These are phyloP conservation scores for Temnothorax ravouxi DNA, from an alignment of 2,888 invertebrate genomes.

Conservation along the genomic window DNA sequence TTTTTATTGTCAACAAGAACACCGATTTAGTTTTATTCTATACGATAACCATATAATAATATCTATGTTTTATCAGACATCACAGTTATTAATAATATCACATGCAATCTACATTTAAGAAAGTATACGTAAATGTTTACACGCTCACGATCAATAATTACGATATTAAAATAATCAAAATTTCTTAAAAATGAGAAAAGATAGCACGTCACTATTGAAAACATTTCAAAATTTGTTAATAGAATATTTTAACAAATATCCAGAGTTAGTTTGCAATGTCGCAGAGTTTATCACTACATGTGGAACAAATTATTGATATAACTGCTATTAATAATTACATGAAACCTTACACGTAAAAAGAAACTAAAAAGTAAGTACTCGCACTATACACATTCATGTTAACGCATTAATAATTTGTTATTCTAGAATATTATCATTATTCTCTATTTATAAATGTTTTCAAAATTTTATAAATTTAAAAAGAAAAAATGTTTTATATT, in stretches of 20 bases:
- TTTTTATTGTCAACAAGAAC: conserved; percentile 19
- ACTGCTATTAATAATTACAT: background rate
- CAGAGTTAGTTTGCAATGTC: background rate
- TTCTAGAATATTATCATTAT: conserved; percentile 6
- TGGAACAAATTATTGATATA: conserved; percentile 15
- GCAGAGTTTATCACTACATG: conserved; percentile 10
- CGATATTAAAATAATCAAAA: background rate
- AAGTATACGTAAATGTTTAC: background rate
- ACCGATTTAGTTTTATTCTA: background rate
- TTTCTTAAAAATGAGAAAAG: background rate
- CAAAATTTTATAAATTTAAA: too few species aligned
- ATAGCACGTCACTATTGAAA: background rate
- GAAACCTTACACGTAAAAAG: background rate
- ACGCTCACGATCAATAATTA: background rate
- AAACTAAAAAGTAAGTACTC: background rate
- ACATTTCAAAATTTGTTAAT: background rate
- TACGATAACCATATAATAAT: background rate
- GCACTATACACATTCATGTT: background rate
- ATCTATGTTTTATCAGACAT: conserved; percentile 5
- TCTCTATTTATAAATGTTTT: background rate
- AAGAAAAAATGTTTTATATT: too few species aligned
- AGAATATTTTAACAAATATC: conserved; percentile 5
- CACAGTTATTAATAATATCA: conserved; percentile 22
- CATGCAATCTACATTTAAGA: background rate
- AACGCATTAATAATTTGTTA: background rate